phyloP scores from a whole-genome alignment of 2,797 vertebrate genomes.

The Smutsia gigantea region DNA sequence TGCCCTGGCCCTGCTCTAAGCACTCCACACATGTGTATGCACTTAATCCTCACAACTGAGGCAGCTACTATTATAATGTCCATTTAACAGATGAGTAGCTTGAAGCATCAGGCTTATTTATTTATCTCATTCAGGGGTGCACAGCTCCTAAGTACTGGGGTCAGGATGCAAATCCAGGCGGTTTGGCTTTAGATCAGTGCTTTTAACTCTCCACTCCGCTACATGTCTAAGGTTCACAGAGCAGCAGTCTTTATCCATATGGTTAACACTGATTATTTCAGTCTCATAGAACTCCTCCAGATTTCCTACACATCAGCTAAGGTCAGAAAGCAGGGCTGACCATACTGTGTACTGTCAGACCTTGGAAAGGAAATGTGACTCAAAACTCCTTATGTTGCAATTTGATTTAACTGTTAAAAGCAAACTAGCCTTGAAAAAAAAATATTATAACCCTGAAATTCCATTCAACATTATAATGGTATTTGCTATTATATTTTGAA shows the following conservation, averaged over 20 bases:
- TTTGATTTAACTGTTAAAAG: background rate
- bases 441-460: background rate
- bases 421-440: background rate
- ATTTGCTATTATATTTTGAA: slow-evolving; percentile 10
- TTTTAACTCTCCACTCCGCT: background rate
- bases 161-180: slow-evolving; percentile 4
- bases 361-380: background rate
- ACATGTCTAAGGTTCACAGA: background rate
- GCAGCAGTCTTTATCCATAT: background rate
- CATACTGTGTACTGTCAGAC: background rate
- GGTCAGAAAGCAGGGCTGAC: background rate
- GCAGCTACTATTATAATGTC: background rate
- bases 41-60: background rate
- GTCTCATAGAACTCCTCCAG: background rate
- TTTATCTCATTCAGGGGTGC: background rate
- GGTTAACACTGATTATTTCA: background rate
- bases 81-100: background rate
- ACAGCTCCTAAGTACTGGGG: background rate
- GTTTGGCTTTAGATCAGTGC: background rate
- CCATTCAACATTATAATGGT: background rate
- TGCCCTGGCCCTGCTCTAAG: background rate
- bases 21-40: background rate
- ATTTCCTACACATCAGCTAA: background rate
- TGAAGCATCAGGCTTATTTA: background rate
- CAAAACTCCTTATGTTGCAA: background rate